Percentiles rank a stretch among this genome's conserved stretches.
Conservation (phyloP, 64 coral and sea anemone genomes). For the Montipora efflorescens region DNA sequence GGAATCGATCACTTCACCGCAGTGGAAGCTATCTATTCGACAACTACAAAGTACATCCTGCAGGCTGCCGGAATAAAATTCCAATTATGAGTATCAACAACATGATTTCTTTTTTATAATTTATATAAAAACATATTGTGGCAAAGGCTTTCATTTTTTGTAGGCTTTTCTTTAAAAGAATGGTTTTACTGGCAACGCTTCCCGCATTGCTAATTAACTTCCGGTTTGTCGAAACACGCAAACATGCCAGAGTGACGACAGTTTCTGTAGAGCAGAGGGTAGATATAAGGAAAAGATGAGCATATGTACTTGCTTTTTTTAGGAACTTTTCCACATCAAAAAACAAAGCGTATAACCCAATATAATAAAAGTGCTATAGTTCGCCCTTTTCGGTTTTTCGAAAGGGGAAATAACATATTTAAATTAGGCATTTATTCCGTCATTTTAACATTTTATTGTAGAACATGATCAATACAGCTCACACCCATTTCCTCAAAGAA, state of each 20-base stretch:
- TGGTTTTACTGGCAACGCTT: background rate
- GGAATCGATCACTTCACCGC: too few relatives aligned
- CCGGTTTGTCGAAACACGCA: background rate
- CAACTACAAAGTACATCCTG: too few relatives aligned
- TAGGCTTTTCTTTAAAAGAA: too few relatives aligned
- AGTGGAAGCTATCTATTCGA: too few relatives aligned
- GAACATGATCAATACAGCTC: background rate
- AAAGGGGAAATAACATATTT: background rate
- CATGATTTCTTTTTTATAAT: too few relatives aligned
- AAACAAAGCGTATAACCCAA: background rate
- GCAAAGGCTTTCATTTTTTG: too few relatives aligned
- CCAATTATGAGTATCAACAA: too few relatives aligned
- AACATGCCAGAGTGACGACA: background rate
- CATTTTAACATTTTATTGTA: background rate
- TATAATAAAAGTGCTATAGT: background rate
- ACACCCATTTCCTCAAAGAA: conserved; percentile 25
- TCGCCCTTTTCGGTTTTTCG: background rate
- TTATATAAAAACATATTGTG: too few relatives aligned
- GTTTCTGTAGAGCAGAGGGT: background rate
- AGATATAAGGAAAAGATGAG: background rate
- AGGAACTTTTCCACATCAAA: background rate
- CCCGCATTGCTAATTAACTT: background rate
- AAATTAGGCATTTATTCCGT: background rate
- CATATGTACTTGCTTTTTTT: too few relatives aligned
- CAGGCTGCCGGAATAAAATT: too few relatives aligned